Evolutionary conservation across 2,888 invertebrate genomes (phyloP).

Genomic region (Lottia gigantea): DNA sequence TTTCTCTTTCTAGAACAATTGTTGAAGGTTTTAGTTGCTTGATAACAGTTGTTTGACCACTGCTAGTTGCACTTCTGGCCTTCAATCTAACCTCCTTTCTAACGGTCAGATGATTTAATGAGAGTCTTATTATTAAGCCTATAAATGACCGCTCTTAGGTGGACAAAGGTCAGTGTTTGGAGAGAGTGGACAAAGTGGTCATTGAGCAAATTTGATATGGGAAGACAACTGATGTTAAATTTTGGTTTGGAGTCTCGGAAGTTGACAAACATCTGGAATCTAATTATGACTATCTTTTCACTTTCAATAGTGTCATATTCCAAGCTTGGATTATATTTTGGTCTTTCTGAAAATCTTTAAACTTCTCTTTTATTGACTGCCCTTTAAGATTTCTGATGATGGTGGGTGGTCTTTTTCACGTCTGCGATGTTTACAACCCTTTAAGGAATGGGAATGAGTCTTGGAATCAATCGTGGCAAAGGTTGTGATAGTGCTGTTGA

Average conservation of each 20-base stretch:
- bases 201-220: conserved; percentile 14
- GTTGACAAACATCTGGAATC: not conserved
- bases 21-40: not conserved
- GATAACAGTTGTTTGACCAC: conserved; percentile 6
- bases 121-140: conserved; percentile 17
- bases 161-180: conserved; percentile 21
- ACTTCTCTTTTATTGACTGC: too few relatives aligned
- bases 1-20: not conserved
- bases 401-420: too few relatives aligned
- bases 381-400: too few relatives aligned
- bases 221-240: conserved; percentile 19
- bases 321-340: too few relatives aligned
- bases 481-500: too few relatives aligned
- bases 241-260: not conserved
- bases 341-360: too few relatives aligned
- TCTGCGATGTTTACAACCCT: too few relatives aligned
- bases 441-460: too few relatives aligned
- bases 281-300: not conserved
- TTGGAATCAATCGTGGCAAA: too few relatives aligned
- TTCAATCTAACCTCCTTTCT: not conserved
- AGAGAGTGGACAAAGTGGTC: conserved; percentile 14
- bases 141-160: conserved; percentile 14
- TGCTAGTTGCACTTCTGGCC: not conserved
- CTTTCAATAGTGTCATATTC: too few relatives aligned
- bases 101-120: conserved; percentile 22